A percentile compares a stretch with the other conserved stretches of the same genome.
Evolutionary conservation across 2,797 vertebrate species (phyloP).

Genomic region (Onychomys arenicola): DNA sequence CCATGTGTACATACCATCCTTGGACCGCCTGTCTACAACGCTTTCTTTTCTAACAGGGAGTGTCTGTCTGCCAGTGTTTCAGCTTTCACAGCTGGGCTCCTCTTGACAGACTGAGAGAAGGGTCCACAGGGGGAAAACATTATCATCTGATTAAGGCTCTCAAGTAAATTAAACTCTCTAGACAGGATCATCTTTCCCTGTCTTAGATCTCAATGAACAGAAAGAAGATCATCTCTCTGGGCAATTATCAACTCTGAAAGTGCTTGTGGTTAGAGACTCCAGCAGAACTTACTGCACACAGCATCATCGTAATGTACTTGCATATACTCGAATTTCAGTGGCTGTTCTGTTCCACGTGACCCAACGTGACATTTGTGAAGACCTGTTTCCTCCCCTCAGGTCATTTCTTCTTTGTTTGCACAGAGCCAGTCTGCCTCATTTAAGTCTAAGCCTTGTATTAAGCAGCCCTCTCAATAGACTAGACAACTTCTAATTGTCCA

Average conservation of each 20-base stretch:
- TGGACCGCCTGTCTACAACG: constrained; percentile 13
- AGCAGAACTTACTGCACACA: constrained; percentile 71
- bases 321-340: constrained; percentile 72
- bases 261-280: constrained; percentile 78
- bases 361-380: constrained; percentile 74
- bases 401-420: constrained; percentile 47
- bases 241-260: constrained; percentile 80
- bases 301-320: neutral
- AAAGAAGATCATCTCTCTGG: constrained; percentile 63
- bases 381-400: constrained; percentile 61
- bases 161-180: constrained; percentile 74
- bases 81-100: constrained; percentile 63
- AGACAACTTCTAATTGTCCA: constrained; percentile 65
- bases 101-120: constrained; percentile 66
- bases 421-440: constrained; percentile 69
- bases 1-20: neutral
- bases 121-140: constrained; percentile 71
- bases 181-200: constrained; percentile 64
- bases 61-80: constrained; percentile 65
- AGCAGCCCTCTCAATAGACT: constrained; percentile 49
- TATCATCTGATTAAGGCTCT: constrained; percentile 80
- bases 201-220: constrained; percentile 69
- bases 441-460: constrained; percentile 71
- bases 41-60: constrained; percentile 56
- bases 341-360: constrained; percentile 76